Evolutionary conservation across 1,140 invertebrate species (phyloP).

Genomic region (Drosophila orena): DNA sequence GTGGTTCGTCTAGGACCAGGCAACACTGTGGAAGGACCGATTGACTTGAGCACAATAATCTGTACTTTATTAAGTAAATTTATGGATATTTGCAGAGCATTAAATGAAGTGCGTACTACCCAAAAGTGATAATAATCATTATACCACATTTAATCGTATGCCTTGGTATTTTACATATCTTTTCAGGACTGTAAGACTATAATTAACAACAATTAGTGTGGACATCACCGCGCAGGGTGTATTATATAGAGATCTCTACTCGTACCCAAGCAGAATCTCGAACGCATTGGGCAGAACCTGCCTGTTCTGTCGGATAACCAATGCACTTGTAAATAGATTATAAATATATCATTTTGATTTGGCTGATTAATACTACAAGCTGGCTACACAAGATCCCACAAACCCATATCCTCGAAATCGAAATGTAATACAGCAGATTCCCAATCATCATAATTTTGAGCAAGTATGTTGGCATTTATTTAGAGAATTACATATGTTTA

Average conservation of each 20-base stretch:
- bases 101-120: conserved; percentile 85
- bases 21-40: conserved; percentile 51
- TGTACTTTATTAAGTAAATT: conserved; percentile 80
- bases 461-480: conserved; percentile 50
- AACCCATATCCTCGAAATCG: background rate
- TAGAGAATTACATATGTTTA: conserved; percentile 37
- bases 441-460: conserved; percentile 11
- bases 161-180: too few species aligned
- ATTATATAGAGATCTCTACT: conserved; percentile 81
- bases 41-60: conserved; percentile 83
- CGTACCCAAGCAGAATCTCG: conserved; percentile 84
- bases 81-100: conserved; percentile 84
- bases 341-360: conserved; percentile 68
- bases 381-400: conserved; percentile 32
- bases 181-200: conserved; percentile 83
- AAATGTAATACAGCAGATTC: conserved; percentile 1
- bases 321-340: conserved; percentile 81
- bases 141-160: too few species aligned
- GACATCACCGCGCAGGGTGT: conserved; percentile 85
- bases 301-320: conserved; percentile 79
- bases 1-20: conserved; percentile 87
- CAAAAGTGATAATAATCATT: conserved; percentile 39
- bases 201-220: conserved; percentile 80
- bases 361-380: conserved; percentile 44
- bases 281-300: conserved; percentile 66